A percentile compares a stretch with the other conserved stretches of the same genome.
These are phyloP conservation scores for Exephanes ischioxanthus DNA, from an alignment of 2,888 invertebrate species.

Conservation along the genomic window DNA sequence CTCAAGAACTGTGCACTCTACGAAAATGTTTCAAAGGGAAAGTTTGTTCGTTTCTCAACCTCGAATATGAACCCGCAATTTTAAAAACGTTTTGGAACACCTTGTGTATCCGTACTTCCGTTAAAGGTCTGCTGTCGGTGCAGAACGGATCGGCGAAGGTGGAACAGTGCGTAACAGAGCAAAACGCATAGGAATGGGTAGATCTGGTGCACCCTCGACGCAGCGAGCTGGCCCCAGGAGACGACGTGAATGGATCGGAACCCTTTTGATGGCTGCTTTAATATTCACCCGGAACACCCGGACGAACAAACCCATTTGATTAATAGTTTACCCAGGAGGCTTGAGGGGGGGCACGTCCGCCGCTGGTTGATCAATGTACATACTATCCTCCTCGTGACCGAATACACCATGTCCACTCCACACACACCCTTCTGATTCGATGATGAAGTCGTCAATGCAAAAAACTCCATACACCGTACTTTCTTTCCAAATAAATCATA, in stretches of 20 bases:
- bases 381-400: constrained; percentile 9
- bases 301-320: constrained; percentile 77
- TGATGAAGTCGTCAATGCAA: neutral
- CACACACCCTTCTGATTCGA: neutral
- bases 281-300: constrained; percentile 77
- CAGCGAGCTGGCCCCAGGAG: constrained; percentile 63
- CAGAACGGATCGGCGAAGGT: neutral
- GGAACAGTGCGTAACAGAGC: constrained; percentile 5
- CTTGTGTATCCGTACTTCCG: neutral
- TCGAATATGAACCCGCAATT: neutral
- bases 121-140: neutral
- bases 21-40: neutral
- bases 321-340: constrained; percentile 73
- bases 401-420: constrained; percentile 7
- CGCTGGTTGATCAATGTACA: too few relatives aligned
- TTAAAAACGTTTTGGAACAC: neutral
- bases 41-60: neutral
- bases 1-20: neutral
- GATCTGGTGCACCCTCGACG: constrained; percentile 28
- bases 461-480: neutral
- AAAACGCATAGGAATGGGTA: constrained; percentile 28
- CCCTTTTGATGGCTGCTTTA: constrained; percentile 77
- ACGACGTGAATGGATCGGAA: constrained; percentile 71
- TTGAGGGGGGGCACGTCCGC: neutral
- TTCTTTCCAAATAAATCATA: too few relatives aligned